Base-by-base conservation (phyloP, 2,888 invertebrate genomes). In the Anticlea derivata region DNA sequence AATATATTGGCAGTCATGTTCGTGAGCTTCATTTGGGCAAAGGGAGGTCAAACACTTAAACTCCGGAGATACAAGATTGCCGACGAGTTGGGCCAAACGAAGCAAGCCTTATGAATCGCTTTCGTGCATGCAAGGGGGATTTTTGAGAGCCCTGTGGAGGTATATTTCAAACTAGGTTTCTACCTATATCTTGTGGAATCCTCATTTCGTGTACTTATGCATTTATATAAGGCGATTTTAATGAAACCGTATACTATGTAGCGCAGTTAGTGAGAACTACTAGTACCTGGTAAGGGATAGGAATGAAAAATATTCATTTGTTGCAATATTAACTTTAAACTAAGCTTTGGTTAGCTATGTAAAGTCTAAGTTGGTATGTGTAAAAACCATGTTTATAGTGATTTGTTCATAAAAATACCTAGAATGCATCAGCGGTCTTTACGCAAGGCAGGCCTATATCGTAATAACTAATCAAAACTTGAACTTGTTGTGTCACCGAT, bases 31-130 rank as follows among this genome's bases (percentile, higher is more conserved):
- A 83, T 85, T 85, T 84, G 80, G 83, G 82, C 81, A 78, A 81
- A 83, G 83, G 80, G 80, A 83, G 83, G 83, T 81, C 83, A 85
- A 84, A 85, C 85, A 85, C 84, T 85, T 85, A 83, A 83, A 83
- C 78, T 80, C 77, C 75, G 80, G 81, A 84, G 83, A 84, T 85
- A 85, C 83, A 83, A 85, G 84, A 85, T 84, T 83, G 83, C 82
- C 83, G 78, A 78, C 78, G 80, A 83, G 83, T 83, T 78, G 78
- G 76, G 68, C 80, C 82, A 84, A 84, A 84, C 80, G 82, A 84
- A 85, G 83, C 85, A 77, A 82, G 80, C 73, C 77, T 81, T 78
- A 79, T 83, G 83, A 83, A 83, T 80, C 79, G 76, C 75, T 83
- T 79, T 78, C 75, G 75, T 79, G 75, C 77, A 77, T 79, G 78